Evolutionary conservation across 2,888 invertebrate species (phyloP).

Genomic region (Dysmachus trigonus): DNA sequence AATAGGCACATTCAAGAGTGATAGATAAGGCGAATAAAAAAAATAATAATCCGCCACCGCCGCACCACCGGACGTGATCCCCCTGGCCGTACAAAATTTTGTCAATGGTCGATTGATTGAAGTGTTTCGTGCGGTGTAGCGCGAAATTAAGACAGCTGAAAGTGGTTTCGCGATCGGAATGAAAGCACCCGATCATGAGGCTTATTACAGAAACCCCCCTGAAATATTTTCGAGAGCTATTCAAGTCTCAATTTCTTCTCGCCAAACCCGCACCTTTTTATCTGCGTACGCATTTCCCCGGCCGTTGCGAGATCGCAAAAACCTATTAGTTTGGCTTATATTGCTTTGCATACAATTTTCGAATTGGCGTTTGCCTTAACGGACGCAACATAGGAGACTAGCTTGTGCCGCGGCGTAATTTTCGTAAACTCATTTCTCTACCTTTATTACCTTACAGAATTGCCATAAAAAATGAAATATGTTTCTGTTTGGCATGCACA

Average conservation of each 20-base stretch:
- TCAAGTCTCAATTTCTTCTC: too few species aligned
- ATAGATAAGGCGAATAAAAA: conserved; percentile 18
- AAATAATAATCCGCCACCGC: not conserved
- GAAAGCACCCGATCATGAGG: not conserved
- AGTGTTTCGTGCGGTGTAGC: not conserved
- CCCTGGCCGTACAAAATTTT: not conserved
- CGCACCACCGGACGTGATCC: not conserved
- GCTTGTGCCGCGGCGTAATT: not conserved
- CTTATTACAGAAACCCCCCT: not conserved
- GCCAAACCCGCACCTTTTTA: not conserved
- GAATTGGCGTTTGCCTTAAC: not conserved
- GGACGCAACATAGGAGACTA: not conserved
- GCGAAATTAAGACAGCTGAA: not conserved
- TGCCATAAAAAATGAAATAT: not conserved
- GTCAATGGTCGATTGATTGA: conserved; percentile 1
- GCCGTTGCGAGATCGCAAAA: not conserved
- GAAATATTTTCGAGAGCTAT: not conserved
- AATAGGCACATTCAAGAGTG: conserved; percentile 29
- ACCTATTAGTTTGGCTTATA: not conserved
- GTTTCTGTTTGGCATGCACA: not conserved
- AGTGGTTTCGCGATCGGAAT: not conserved
- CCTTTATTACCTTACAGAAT: not conserved
- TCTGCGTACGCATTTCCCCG: not conserved
- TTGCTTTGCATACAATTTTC: not conserved
- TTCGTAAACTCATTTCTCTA: not conserved